These are phyloP conservation scores for Leucoptera coffeella DNA, from an alignment of 2,888 invertebrate species.

Conservation along the genomic window DNA sequence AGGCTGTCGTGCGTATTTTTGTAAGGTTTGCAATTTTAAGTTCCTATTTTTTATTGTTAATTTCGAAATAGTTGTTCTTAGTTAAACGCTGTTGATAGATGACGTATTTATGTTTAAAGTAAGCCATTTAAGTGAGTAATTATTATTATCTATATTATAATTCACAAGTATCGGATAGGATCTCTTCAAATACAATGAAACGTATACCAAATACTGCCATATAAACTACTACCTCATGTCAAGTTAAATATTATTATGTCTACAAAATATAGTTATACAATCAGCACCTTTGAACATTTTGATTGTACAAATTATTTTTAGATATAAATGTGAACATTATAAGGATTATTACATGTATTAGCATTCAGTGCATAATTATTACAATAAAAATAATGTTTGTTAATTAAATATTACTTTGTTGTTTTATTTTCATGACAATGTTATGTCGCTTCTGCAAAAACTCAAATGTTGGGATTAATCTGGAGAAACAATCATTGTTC, in stretches of 20 bases:
- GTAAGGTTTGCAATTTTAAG: constrained; percentile 20
- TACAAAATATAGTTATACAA: constrained; percentile 13
- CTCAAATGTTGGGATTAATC: too few relatives aligned
- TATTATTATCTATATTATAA: too few relatives aligned
- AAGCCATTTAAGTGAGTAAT: too few relatives aligned
- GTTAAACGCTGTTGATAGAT: too few relatives aligned
- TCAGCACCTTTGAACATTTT: too few relatives aligned
- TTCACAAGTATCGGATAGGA: too few relatives aligned
- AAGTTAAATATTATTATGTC: too few relatives aligned
- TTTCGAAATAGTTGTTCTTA: constrained; percentile 22
- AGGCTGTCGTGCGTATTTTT: too few relatives aligned
- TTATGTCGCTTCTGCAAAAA: constrained; percentile 1
- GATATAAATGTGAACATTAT: constrained; percentile 26
- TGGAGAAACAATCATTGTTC: too few relatives aligned
- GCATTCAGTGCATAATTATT: constrained; percentile 44
- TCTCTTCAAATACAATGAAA: too few relatives aligned
- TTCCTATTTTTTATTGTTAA: constrained; percentile 37
- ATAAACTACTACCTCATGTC: constrained; percentile 31
- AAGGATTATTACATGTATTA: constrained; percentile 39
- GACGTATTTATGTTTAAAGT: too few relatives aligned
- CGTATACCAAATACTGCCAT: too few relatives aligned
- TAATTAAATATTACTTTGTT: constrained; percentile 19
- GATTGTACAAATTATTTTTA: constrained; percentile 35
- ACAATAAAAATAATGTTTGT: constrained; percentile 49
- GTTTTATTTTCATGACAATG: constrained; percentile 6